Base-by-base conservation (phyloP, 1,140 invertebrate species). In the Tenebrio molitor region DNA sequence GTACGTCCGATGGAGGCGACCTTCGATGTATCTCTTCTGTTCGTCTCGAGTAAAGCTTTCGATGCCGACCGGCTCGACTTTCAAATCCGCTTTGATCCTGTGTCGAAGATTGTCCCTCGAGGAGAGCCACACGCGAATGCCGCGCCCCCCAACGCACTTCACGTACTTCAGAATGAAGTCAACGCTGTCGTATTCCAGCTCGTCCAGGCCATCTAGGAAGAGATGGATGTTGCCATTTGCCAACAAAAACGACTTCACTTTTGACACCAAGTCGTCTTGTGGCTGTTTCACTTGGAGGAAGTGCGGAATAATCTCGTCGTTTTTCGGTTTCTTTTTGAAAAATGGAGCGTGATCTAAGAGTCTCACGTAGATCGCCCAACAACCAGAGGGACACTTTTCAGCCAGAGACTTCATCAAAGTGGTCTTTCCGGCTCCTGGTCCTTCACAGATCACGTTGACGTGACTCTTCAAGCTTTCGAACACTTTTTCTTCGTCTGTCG, bases 381-480 rank as follows among this genome's bases (percentile, higher is more conserved):
- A 33, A 33, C 10, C 29, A 10, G 29, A 33, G 4, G 29, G 29
- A 10, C 29, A 33, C 4, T 10, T 5, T 33, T 10, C 10, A 33
- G 4, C 10, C 29, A 33, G 29, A 33, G 4, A 33, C 4, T 5
- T 10, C 29, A 33, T 5, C 29, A 33, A 33, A 33, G 29, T 33
- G 4, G 29, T 5, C 10, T 33, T 33, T 33, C 29, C 29, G 4
- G 10, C 10, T 33, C 29, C 29, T 33, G 29, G 29, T 33, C 4
- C 4, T 4, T 4, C 29, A 33, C 29, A 33, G 10, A 33, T 5
- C 4, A 33, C 29, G 29, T 33, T 33, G 4, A 33, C 4, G 29
- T 33, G 29, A 33, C 10, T 33, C 4, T 33, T 94, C 1, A 96
- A 85, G n/a, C n/a, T n/a, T n/a, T n/a, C n/a, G n/a, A n/a, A n/a